phyloP scores from a whole-genome alignment of 2,888 invertebrate species.

The Strigamia crassipes region DNA sequence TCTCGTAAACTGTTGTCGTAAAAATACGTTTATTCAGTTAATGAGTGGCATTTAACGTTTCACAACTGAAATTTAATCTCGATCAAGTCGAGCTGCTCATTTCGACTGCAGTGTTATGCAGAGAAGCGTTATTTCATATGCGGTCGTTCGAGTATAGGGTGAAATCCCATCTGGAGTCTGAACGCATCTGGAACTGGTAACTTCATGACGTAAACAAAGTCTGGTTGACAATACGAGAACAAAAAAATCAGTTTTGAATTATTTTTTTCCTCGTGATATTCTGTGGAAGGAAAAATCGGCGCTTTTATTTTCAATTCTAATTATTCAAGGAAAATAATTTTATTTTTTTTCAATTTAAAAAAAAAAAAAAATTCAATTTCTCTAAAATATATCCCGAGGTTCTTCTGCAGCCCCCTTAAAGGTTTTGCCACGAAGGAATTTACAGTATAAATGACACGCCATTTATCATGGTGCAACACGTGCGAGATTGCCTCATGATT shows the following conservation, averaged over 20 bases:
- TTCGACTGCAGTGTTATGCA: background rate
- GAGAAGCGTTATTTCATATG: background rate
- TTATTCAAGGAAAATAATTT: background rate
- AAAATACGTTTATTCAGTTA: background rate
- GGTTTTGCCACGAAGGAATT: slow-evolving; percentile 1
- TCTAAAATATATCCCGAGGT: background rate
- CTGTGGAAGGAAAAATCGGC: background rate
- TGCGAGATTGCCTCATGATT: slow-evolving; percentile 29
- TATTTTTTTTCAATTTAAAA: no score
- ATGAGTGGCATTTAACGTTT: background rate
- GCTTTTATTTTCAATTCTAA: background rate
- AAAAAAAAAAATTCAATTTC: background rate
- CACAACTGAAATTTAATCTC: background rate
- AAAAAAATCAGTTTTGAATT: background rate
- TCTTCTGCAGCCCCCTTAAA: slow-evolving; percentile 4
- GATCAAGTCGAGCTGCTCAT: background rate
- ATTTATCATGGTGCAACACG: slow-evolving; percentile 29
- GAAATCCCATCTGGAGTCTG: background rate
- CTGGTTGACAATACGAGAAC: background rate
- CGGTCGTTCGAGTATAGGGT: background rate
- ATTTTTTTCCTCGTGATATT: background rate
- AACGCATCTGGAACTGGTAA: background rate
- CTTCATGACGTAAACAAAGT: background rate
- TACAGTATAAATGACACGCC: slow-evolving; percentile 15
- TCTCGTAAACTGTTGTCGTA: background rate